A percentile compares a stretch with the other conserved stretches of the same genome.
These are phyloP conservation scores for Montipora efflorescens DNA, from an alignment of 64 coral and sea anemone species.

Conservation along the genomic window DNA sequence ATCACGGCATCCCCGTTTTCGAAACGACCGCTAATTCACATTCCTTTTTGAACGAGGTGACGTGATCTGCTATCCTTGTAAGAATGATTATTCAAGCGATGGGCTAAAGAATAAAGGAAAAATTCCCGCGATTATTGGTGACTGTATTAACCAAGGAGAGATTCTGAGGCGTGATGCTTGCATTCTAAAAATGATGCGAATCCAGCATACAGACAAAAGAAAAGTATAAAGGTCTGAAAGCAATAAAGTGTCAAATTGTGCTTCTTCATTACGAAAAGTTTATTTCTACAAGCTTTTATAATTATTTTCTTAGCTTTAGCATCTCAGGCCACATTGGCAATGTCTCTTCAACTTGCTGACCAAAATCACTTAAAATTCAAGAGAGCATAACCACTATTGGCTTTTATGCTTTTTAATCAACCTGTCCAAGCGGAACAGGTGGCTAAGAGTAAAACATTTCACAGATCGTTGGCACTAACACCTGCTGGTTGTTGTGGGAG, in stretches of 20 bases:
- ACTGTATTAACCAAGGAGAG: background rate
- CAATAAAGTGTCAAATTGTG: background rate
- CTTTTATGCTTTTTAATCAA: background rate
- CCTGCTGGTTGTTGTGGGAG: too few relatives aligned
- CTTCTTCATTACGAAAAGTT: background rate
- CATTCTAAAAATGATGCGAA: background rate
- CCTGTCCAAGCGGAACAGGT: background rate
- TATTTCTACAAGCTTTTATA: background rate
- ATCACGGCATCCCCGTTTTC: conserved; percentile 20
- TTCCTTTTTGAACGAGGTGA: conserved; percentile 22
- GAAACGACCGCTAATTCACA: background rate
- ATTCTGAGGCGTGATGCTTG: background rate
- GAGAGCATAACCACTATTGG: background rate
- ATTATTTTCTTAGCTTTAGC: background rate
- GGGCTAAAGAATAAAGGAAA: background rate
- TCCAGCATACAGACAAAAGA: background rate
- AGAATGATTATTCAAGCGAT: background rate
- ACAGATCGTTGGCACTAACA: background rate
- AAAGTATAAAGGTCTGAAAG: background rate
- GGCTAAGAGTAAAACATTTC: background rate
- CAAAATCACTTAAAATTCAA: background rate
- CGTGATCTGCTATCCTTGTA: background rate
- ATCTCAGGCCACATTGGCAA: background rate
- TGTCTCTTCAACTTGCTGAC: background rate
- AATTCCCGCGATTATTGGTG: background rate